phyloP scores from a whole-genome alignment of 2,797 vertebrate species.

The Myotis pilosus region DNA sequence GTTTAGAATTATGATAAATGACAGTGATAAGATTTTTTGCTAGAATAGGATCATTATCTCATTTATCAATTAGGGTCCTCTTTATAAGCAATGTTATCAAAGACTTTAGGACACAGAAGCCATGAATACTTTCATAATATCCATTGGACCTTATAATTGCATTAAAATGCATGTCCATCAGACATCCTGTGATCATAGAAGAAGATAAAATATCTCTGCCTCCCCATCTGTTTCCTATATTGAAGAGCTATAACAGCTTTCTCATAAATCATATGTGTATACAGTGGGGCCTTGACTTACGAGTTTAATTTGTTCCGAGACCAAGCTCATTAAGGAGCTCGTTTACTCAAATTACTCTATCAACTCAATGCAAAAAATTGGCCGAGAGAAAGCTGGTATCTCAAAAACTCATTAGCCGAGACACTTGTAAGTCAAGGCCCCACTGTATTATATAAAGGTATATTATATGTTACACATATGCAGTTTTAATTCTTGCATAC shows the following conservation, averaged over 20 bases:
- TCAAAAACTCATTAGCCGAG: too few relatives aligned
- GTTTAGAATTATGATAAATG: not conserved
- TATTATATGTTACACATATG: not conserved
- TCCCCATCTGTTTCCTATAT: not conserved
- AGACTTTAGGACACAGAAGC: not conserved
- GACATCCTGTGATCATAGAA: not conserved
- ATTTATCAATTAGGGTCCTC: not conserved
- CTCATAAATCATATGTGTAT: not conserved
- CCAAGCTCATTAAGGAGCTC: too few relatives aligned
- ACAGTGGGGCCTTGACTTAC: too few relatives aligned
- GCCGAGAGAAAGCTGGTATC: too few relatives aligned
- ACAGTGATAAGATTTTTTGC: not conserved
- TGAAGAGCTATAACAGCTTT: not conserved
- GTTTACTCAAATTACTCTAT: too few relatives aligned
- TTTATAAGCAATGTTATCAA: not conserved
- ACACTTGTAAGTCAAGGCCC: too few relatives aligned
- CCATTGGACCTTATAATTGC: not conserved
- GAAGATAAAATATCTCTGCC: not conserved
- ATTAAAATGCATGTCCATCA: not conserved
- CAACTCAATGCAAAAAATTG: too few relatives aligned
- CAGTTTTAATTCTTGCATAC: not conserved
- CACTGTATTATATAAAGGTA: not conserved
- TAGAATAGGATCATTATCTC: not conserved
- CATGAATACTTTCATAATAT: not conserved
- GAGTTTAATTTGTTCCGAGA: too few relatives aligned